phyloP scores from a whole-genome alignment of 2,113 vertebrate species.

The Austrofundulus limnaeus region DNA sequence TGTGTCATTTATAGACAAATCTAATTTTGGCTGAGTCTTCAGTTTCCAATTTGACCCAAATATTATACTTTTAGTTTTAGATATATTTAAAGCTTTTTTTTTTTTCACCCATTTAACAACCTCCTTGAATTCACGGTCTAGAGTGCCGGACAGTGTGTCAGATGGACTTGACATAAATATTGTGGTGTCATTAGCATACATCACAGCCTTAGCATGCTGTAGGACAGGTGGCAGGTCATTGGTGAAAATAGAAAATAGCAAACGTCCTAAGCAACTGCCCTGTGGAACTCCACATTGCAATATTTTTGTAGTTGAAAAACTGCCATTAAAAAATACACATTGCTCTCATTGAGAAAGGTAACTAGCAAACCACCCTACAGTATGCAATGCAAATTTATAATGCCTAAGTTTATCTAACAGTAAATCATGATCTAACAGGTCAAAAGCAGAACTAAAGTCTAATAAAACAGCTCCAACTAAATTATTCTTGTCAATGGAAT shows the following conservation, averaged over 20 bases:
- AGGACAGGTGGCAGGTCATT: not conserved
- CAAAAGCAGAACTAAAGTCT: not conserved
- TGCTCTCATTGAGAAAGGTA: not conserved
- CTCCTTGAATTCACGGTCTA: too few relatives aligned
- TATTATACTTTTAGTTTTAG: too few relatives aligned
- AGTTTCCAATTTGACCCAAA: too few relatives aligned
- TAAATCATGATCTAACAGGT: not conserved
- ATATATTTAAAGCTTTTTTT: too few relatives aligned
- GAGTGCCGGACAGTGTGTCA: too few relatives aligned
- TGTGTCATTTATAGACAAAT: too few relatives aligned
- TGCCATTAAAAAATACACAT: not conserved
- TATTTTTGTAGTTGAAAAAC: not conserved
- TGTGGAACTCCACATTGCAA: too few relatives aligned
- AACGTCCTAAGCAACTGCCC: too few relatives aligned
- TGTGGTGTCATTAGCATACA: not conserved
- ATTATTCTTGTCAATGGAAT: not conserved
- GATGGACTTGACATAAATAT: conserved; percentile 26
- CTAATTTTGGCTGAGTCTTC: too few relatives aligned
- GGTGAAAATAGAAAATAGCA: not conserved
- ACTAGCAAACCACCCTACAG: not conserved
- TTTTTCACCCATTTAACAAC: too few relatives aligned
- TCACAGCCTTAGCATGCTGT: not conserved
- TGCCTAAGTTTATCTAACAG: not conserved
- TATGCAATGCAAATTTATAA: not conserved
- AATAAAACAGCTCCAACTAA: not conserved